Evolutionary conservation across 2,797 vertebrate species (phyloP), one percentile per base, ranked within the genome.

Genomic region (Sebastes matsubarae): DNA sequence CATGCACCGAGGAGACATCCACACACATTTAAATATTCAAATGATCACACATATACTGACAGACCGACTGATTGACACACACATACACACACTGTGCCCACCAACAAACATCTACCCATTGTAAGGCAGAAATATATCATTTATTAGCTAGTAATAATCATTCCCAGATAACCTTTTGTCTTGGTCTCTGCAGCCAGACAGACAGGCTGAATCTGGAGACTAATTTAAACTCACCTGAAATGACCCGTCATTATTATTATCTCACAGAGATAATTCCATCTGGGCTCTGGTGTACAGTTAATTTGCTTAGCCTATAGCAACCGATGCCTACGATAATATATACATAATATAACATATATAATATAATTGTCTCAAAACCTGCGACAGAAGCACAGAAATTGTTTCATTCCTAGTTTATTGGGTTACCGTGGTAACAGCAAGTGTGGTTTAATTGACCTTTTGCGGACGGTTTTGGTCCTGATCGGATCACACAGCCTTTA

Each of bases 191-290:
- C 73, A 76, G 86, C 50, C 75, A 75, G 34, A 68, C 58, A 4
- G 52, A 85, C 30, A 59, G 0, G 1, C 79, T 27, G 69, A 63
- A 73, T 76, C 77, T 24, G 38, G 68, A 86, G 82, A 75, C 72
- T 68, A 60, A 87, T 85, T 82, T 80, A 73, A 87, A 69, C 78
- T 60, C 52, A 22, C 32, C 61, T 58, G 32, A 71, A 83, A 79
- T 75, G 57, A 82, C 54, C 55, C 8, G 0, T 77, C 68, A 60
- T 79, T 75, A 79, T 70, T 46, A 79, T 46, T 46, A 63, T 20
- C 78, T 68, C 60, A 18, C 2, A 0, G 22, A 36, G 29, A 20
- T 70, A 77, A 30, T 61, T 66, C 30, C 60, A 24, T 75, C 12
- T 57, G 59, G 5, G 25, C 38, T 77, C 25, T 50, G 29, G 38